Conservation (phyloP, 1,140 invertebrate genomes). For the Diploscapter pachys region DNA sequence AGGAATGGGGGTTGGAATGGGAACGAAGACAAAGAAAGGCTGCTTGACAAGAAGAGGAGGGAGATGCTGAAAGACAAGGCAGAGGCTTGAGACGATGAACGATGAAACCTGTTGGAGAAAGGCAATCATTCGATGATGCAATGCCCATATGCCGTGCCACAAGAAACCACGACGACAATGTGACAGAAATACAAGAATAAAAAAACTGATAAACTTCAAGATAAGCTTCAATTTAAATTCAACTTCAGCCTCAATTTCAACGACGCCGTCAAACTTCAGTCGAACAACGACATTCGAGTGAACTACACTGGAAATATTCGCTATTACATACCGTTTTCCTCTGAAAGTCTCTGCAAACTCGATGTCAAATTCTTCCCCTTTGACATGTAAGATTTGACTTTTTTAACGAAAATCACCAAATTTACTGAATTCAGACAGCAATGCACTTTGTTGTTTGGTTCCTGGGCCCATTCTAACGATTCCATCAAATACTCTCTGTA, state of each 20-base stretch:
- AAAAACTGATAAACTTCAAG: slow-evolving; percentile 2
- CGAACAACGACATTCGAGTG: slow-evolving; percentile 56
- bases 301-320: slow-evolving; percentile 56
- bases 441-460: slow-evolving; percentile 54
- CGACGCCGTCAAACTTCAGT: slow-evolving; percentile 55
- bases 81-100: no score
- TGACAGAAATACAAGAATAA: not conserved
- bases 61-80: no score
- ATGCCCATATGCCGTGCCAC: not conserved
- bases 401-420: slow-evolving; percentile 2
- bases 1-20: no score
- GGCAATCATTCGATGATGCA: not conserved
- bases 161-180: not conserved
- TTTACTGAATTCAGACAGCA: slow-evolving; percentile 45
- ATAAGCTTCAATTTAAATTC: slow-evolving; percentile 16
- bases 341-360: slow-evolving; percentile 47
- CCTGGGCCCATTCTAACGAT: slow-evolving; percentile 58
- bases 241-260: slow-evolving; percentile 53
- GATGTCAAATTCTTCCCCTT: slow-evolving; percentile 59
- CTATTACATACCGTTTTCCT: slow-evolving; percentile 56
- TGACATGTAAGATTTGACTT: slow-evolving; percentile 48
- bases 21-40: no score
- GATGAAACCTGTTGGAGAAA: no score
- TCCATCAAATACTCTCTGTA: slow-evolving; percentile 58
- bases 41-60: no score